Evolutionary conservation across 2,113 vertebrate genomes (phyloP).

Genomic region (Prietella phreatophila): DNA sequence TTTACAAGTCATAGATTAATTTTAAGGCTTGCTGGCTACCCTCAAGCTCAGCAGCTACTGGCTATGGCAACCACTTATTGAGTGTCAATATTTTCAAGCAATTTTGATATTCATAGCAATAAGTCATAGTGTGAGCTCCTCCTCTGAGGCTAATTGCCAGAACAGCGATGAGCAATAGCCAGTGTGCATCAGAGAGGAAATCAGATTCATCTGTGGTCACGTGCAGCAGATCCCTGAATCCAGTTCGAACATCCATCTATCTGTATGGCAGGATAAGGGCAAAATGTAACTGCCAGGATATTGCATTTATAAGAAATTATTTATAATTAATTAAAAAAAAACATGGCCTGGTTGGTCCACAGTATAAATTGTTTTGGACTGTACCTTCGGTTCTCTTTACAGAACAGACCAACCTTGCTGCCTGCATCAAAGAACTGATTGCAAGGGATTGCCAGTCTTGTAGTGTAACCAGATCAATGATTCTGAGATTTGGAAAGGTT

Average conservation of each 20-base stretch:
- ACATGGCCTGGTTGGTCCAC: background rate
- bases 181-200: background rate
- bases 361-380: too few relatives aligned
- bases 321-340: background rate
- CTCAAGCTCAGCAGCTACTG: background rate
- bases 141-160: background rate
- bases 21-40: background rate
- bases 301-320: background rate
- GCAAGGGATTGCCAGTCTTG: background rate
- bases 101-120: background rate
- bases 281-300: background rate
- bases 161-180: background rate
- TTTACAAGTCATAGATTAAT: background rate
- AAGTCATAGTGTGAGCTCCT: background rate
- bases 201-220: background rate
- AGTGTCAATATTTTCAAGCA: background rate
- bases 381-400: background rate
- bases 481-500: background rate
- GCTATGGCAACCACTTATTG: background rate
- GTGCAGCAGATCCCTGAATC: background rate
- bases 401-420: background rate
- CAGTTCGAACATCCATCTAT: background rate
- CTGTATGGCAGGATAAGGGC: background rate
- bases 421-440: background rate
- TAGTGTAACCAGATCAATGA: background rate